Base-by-base conservation (phyloP, 2,888 invertebrate genomes). In the Noctua comes region DNA sequence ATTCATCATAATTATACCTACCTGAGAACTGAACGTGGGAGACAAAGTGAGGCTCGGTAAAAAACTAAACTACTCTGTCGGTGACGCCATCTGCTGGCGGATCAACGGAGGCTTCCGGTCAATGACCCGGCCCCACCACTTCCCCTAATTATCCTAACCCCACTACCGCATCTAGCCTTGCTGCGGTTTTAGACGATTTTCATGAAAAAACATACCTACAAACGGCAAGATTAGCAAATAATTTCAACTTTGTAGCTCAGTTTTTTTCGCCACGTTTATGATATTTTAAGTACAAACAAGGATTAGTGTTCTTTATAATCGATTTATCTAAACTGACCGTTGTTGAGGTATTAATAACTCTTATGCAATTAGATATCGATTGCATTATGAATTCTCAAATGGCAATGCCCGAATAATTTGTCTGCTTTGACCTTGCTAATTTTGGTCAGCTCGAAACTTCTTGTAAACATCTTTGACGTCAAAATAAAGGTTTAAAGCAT, bases 91-190 rank as follows among this genome's bases (percentile, higher is more conserved):
- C 86, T 87, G 87, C 85, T 89, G 90, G 84, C 89, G 89, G 90
- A 89, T 89, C 84, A 86, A 83, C 87, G 89, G 90, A 93, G 93
- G 91, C 92, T 92, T 90, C 90, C 91, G 90, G 93, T 90, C 92
- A 93, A 92, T 92, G 92, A 93, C 90, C 92, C 91, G 90, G 91
- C 91, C 93, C 91, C 90, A 89, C 90, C 89, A 91, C 91, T 91
- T 90, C 92, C 91, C 91, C 93, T 95, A 94, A 95, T 95, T 94
- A 94, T 92, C 91, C 93, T 92, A 91, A 91, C 91, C 91, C 89
- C 88, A 88, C 91, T 87, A 84, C 87, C 84, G 82, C 85, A 86
- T 89, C 88, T 87, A 88, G 90, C 83, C 76, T 83, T 87, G 82
- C 88, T 93, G 94, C 91, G 93, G 94, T 94, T 93, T 92, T 88